A percentile compares a stretch with the other conserved stretches of the same genome.
phyloP scores from a whole-genome alignment of 2,797 vertebrate species.

The Enteromius mattozi region DNA sequence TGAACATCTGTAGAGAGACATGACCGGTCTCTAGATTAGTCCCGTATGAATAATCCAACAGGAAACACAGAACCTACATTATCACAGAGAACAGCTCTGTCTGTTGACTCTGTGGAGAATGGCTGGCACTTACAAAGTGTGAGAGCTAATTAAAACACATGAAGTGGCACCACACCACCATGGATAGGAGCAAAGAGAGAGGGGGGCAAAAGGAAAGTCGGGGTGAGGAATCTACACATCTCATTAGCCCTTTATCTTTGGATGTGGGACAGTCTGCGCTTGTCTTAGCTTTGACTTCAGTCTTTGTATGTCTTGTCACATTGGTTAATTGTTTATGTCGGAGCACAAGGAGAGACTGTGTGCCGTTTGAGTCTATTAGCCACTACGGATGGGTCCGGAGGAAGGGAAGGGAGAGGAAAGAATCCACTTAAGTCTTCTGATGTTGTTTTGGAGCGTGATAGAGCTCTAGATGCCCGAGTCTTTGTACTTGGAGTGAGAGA shows the following conservation, averaged over 20 bases:
- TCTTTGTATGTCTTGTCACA: slow-evolving; percentile 40
- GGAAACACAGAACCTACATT: slow-evolving; percentile 48
- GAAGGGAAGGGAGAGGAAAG: slow-evolving; percentile 18
- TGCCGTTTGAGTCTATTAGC: slow-evolving; percentile 49
- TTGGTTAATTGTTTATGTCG: slow-evolving; percentile 56
- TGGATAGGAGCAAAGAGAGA: slow-evolving; percentile 23
- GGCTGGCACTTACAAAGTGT: slow-evolving; percentile 40
- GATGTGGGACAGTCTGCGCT: slow-evolving; percentile 16
- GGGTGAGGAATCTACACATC: slow-evolving; percentile 31
- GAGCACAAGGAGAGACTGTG: slow-evolving; percentile 45
- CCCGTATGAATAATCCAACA: slow-evolving; percentile 58
- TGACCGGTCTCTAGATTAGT: slow-evolving; percentile 40
- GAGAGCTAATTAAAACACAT: slow-evolving; percentile 54
- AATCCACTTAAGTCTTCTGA: slow-evolving; percentile 29
- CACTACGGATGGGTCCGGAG: slow-evolving; percentile 40
- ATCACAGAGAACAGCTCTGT: slow-evolving; percentile 50
- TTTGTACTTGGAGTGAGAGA: slow-evolving; percentile 16
- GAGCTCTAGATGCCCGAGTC: not conserved
- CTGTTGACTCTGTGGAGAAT: slow-evolving; percentile 38
- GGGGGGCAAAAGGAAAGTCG: slow-evolving; percentile 26
- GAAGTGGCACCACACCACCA: slow-evolving; percentile 27
- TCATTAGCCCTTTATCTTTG: slow-evolving; percentile 41
- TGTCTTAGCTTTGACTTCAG: slow-evolving; percentile 53
- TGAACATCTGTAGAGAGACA: slow-evolving; percentile 51
- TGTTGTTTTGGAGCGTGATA: slow-evolving; percentile 16